Base-by-base conservation (phyloP, 64 coral and sea anemone genomes). In the Exaiptasia diaphana region DNA sequence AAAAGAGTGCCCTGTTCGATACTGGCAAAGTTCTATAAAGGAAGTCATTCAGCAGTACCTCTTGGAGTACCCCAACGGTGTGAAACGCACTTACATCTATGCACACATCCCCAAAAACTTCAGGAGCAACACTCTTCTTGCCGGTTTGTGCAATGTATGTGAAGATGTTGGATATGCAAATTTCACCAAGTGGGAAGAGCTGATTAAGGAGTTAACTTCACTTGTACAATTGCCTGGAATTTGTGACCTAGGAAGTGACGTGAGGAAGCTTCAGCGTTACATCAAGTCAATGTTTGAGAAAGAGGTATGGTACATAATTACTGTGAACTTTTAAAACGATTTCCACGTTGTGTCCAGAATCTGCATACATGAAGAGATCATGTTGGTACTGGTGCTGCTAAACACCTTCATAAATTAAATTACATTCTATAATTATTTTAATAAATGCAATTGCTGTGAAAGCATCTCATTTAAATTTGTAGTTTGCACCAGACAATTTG, bases 31-130 rank as follows among this genome's bases (percentile, higher is more conserved):
- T 22, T 85, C 82, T 0, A 85, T 85, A 3, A 82, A 62, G 13
- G 37, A 44, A 12, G n/a, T 85, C 0, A 63, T 85, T 3, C 21
- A 73, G 12, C 69, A 85, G 35, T 83, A 83, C 28, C 33, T 71
- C 18, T 22, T 56, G 9, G 44, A 83, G 14, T 70, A 38, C 10
- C 75, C 85, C 12, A 55, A 67, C 40, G 85, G 85, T 3, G 85
- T 80, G 13, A 88, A 79, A 38, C n/a, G 75, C 0, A 71, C 61
- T 5, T 88, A 80, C n/a, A 88, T 88, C 1, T 88, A 80, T 70
- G 43, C 17, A 13, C 63, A 88, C 38, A 39, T 88, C 40, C 85
- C 85, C 38, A 50, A 58, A 52, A 88, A 88, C 63, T 80, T 86
- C 27, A 0, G 72, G 15, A 76, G 41, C 29, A 86, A 86, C 34